Evolutionary conservation across 2,113 vertebrate species (phyloP), one percentile per base, ranked within the genome.

Genomic region (Fulmarus glacialis): DNA sequence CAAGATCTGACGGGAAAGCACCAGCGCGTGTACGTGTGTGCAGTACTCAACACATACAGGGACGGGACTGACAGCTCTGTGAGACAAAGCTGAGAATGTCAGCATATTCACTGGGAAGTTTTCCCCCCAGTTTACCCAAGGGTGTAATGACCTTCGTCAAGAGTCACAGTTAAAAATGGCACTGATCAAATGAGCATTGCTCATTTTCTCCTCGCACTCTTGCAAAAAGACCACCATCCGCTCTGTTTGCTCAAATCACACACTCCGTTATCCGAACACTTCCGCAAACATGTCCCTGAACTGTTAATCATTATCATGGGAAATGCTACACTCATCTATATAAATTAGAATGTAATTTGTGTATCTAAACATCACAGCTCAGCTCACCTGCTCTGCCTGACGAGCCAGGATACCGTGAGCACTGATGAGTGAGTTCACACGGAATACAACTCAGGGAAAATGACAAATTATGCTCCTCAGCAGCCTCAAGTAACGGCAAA

Each of bases 1-100:
- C 52, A 1, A 81, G 83, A 67, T 11, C 30, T 4, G 80, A 74
- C 1, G 6, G 91, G 83, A 30, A 96, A 85, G 91, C 83, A 52
- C 42, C 20, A 9, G 63, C 8, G 7, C 3, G 4, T 3, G 63
- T 42, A 58, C 29, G 32, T 63, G 95, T 26, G 63, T 50, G 95
- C 75, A 42, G 77, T 38, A 14, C 50, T 30, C 93, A 42, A 29
- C 94, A 14, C 62, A 4, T 52, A 1, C 30, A 8, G 74, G 63
- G 77, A 87, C 45, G 1, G 72, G 59, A 53, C 94, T 87, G 77
- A 70, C 94, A 78, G 87, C 71, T 83, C 72, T 47, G 96, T 4
- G 7, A 97, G 96, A 95, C 97, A 58, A 93, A 91, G 94, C 94
- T 96, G 94, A 89, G 91, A 93, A 84, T 0, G 68, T 62, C 89